These are phyloP conservation scores for Cabera pusaria DNA, from an alignment of 2,888 invertebrate species.

Conservation along the genomic window DNA sequence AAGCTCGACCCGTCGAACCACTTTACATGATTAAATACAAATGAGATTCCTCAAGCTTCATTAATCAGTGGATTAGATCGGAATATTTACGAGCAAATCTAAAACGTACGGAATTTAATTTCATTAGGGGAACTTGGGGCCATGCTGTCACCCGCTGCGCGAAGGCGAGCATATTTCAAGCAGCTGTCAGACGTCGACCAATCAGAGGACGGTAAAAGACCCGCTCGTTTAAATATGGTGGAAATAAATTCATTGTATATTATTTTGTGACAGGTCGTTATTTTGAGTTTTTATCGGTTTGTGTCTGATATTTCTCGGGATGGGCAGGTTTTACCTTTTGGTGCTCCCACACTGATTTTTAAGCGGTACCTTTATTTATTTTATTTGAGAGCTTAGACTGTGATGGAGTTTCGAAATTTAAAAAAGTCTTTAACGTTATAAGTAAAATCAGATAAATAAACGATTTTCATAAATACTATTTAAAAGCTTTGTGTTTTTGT, in stretches of 20 bases:
- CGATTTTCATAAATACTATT: too few species aligned
- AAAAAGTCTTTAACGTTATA: too few species aligned
- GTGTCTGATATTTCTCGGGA: conserved; percentile 69
- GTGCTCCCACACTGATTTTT: conserved; percentile 2
- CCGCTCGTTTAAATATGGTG: conserved; percentile 79
- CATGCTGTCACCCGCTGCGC: conserved; percentile 81
- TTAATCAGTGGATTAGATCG: conserved; percentile 81
- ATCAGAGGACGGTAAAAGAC: conserved; percentile 52
- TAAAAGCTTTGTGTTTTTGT: too few species aligned
- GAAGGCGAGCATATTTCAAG: conserved; percentile 70
- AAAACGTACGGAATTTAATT: conserved; percentile 83
- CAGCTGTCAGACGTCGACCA: conserved; percentile 77
- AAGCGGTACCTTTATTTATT: too few species aligned
- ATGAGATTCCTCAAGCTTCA: conserved; percentile 59
- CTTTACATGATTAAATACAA: conserved; percentile 52
- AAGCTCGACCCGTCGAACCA: conserved; percentile 28
- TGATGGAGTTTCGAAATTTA: too few species aligned
- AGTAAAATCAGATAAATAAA: too few species aligned
- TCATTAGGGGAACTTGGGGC: conserved; percentile 79
- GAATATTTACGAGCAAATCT: conserved; percentile 79
- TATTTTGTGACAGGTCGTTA: conserved; percentile 83
- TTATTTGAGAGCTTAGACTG: too few species aligned
- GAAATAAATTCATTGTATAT: conserved; percentile 83
- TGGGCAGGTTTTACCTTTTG: conserved; percentile 29
- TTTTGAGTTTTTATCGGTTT: conserved; percentile 74